Evolutionary conservation across 2,113 vertebrate species (phyloP).

Genomic region (Callocephalon fimbriatum): DNA sequence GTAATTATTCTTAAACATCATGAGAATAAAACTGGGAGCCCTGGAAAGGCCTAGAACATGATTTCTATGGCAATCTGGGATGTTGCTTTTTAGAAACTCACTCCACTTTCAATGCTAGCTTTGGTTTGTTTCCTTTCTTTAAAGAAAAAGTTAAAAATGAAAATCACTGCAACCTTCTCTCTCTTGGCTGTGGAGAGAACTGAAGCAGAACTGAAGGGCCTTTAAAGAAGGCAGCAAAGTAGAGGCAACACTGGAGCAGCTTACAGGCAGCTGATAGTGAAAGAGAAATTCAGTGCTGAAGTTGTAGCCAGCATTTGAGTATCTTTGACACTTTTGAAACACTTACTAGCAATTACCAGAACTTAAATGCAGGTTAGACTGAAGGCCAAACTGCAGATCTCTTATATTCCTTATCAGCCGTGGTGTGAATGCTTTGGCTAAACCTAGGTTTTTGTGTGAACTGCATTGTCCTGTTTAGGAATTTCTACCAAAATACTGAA

Average conservation of each 20-base stretch:
- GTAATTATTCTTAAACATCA: neutral
- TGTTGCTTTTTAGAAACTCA: neutral
- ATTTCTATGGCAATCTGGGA: fast-evolving
- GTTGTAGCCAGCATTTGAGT: neutral
- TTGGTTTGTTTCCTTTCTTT: neutral
- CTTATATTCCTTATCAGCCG: fast-evolving
- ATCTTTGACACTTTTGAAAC: neutral
- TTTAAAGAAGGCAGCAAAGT: neutral
- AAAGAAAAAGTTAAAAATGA: neutral
- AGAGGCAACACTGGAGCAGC: neutral
- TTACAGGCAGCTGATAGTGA: neutral
- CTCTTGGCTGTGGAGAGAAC: neutral
- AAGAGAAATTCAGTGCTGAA: neutral
- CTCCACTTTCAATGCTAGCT: neutral
- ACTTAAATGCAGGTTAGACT: neutral
- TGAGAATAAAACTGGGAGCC: neutral
- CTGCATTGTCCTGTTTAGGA: neutral
- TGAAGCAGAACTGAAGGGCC: neutral
- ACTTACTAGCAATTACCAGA: neutral
- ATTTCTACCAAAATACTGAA: neutral
- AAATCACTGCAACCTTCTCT: neutral
- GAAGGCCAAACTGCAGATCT: neutral
- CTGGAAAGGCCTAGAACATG: neutral
- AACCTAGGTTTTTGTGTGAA: neutral
- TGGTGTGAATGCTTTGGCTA: neutral